Base-by-base conservation (phyloP, 2,113 vertebrate genomes). In the Hirundichthys speculiger region DNA sequence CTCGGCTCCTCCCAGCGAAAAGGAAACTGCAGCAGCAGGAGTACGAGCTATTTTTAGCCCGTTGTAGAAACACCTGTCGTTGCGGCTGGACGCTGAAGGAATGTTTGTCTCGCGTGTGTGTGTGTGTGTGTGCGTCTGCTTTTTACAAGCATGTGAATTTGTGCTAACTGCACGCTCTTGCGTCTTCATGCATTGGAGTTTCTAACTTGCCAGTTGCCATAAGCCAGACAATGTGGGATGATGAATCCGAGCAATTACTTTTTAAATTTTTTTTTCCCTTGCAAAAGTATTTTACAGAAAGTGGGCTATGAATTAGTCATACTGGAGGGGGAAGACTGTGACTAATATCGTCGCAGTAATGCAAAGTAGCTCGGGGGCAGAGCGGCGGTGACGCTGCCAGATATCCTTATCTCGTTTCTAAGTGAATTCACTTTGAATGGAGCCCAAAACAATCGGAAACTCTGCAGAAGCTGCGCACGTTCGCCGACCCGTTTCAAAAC, bases 41-140 rank as follows among this genome's bases (percentile, higher is more conserved):
- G 45, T 5, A 1, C 14, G 55, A 48, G 20, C 46, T 79, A 82
- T 86, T 89, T 89, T 74, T 63, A 87, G 60, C 61, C 30, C 15
- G 10, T 39, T 39, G 43, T 18, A 56, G 19, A 77, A 16, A 50
- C 79, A 80, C 22, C 84, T 85, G 70, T 82, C 84, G 61, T n/a
- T n/a, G 58, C 52, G 25, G 21, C 51, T 40, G 64, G 47, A 48
- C 68, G 38, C 40, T 39, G 19, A 27, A 52, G 67, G 79, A 83
- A 80, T 79, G 76, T 9, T 20, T 22, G 18, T 38, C 24, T 8
- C 48, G 15, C 13, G 13, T 0, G 24, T 25, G 40, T 42, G 14
- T 59, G 20, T 58, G 22, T 55, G 13, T 45, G 14, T 47, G 20
- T 20, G 19, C 19, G n/a, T n/a, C n/a, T n/a, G n/a, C n/a, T n/a